Base-by-base conservation (phyloP, 2,797 vertebrate genomes). In the Falco biarmicus region DNA sequence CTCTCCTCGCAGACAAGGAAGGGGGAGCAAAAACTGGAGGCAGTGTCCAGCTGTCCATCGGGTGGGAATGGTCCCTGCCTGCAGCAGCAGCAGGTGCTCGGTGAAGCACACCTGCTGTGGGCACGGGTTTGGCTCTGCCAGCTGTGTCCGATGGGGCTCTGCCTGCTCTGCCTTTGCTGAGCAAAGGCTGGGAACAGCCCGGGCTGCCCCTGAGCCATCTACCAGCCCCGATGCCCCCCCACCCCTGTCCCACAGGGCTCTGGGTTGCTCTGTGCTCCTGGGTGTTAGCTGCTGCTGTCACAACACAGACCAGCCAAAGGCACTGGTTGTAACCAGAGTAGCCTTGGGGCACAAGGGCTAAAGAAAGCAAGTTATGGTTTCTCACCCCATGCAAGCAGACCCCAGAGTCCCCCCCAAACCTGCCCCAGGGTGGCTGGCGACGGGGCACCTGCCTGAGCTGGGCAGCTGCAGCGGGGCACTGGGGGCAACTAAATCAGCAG, bases 201-300 rank as follows among this genome's bases (percentile, higher is more conserved):
- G 0, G 16, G 32, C 16, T 65, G 24, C 21, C 65, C 45, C 39
- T 1, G 3, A 34, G 61, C 64, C 8, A 0, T 11, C 61, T 8
- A 4, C 25, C 64, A 69, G 81, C 37, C 17, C 45, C 31, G 32
- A 73, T 47, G 57, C 48, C 43, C 66, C 66, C 29, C n/a, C 9
- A 10, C 5, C 34, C 12, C 53, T 11, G 18, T 43, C 6, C 43
- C 6, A 1, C 1, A 0, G 17, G 10, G 17, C 22, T 60, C 63
- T n/a, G 1, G 2, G 14, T 29, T 37, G 29, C 34, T 47, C 84
- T 18, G 18, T 2, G 4, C 66, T 26, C 32, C 45, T 9, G 28
- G 37, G 31, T 20, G 3, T 18, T 1, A 29, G n/a, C 41, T 48
- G 39, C 39, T 29, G 26, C 51, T 43, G 2, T 18, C 69, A 13